These are phyloP conservation scores for Tonatia bakeri DNA, from an alignment of 2,113 vertebrate species.

Conservation along the genomic window DNA sequence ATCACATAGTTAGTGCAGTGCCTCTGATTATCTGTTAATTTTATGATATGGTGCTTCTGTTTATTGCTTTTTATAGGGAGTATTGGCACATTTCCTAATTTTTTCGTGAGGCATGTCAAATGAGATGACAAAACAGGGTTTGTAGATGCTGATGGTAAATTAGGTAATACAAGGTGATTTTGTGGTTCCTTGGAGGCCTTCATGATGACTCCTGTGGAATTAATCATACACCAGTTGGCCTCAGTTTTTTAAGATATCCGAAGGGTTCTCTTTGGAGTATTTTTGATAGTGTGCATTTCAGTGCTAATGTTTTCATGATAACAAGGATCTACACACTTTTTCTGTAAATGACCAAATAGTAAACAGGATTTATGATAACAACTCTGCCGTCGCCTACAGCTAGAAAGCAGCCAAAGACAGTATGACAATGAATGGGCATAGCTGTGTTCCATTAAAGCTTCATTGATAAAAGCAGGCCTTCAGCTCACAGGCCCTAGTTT, in stretches of 20 bases:
- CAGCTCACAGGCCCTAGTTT: neutral
- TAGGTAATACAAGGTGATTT: neutral
- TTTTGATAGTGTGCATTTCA: neutral
- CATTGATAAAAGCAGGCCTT: slow-evolving; percentile 37
- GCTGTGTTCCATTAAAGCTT: neutral
- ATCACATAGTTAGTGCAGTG: neutral
- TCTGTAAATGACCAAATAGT: neutral
- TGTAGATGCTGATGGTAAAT: neutral
- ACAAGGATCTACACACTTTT: neutral
- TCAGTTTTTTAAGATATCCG: neutral
- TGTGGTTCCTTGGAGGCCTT: neutral
- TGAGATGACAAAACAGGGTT: neutral
- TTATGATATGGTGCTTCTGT: neutral
- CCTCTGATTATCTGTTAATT: neutral
- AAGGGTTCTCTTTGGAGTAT: neutral
- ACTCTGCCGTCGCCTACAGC: neutral
- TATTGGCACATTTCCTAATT: neutral
- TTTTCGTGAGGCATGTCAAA: neutral
- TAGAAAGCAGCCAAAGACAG: neutral
- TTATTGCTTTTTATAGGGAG: neutral
- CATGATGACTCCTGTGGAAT: neutral
- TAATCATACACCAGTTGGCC: neutral
- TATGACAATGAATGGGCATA: neutral
- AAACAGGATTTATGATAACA: neutral
- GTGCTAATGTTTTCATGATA: neutral